Conservation (phyloP, 2,113 vertebrate species). For the Microtus montanus region DNA sequence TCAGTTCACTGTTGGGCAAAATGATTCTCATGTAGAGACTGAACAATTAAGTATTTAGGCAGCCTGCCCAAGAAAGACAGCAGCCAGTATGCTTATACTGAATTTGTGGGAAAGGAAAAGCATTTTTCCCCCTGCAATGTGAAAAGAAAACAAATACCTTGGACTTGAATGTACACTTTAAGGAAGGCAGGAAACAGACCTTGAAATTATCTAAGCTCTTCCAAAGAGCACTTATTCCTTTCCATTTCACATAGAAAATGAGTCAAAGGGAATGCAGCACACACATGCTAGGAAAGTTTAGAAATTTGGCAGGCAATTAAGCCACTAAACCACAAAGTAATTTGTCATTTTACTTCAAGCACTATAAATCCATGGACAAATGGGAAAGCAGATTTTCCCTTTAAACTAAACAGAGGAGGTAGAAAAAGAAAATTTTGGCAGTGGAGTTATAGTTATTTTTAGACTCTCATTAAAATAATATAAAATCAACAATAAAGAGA, state of each 20-base stretch:
- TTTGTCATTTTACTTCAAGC: slow-evolving; percentile 42
- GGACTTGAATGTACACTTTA: background rate
- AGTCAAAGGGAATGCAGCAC: background rate
- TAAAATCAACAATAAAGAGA: slow-evolving; percentile 28
- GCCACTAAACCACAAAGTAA: slow-evolving; percentile 53
- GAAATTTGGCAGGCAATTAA: slow-evolving; percentile 25
- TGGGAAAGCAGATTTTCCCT: slow-evolving; percentile 30
- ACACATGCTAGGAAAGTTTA: background rate
- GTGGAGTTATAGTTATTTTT: slow-evolving; percentile 5
- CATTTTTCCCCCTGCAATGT: background rate
- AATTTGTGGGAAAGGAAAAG: background rate
- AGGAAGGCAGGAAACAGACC: background rate
- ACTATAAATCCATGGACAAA: background rate
- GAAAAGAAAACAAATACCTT: slow-evolving; percentile 14
- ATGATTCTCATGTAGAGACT: slow-evolving; percentile 60
- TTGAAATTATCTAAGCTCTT: slow-evolving; percentile 18
- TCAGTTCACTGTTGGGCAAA: slow-evolving; percentile 61
- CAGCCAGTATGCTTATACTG: background rate
- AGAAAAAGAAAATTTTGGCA: slow-evolving; percentile 42
- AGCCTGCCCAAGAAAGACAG: slow-evolving; percentile 22
- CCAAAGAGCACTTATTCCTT: background rate
- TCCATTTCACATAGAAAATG: slow-evolving; percentile 31
- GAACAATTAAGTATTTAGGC: slow-evolving; percentile 70
- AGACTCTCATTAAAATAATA: slow-evolving; percentile 52
- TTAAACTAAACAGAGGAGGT: slow-evolving; percentile 11